Conservation (phyloP, 1,140 invertebrate species). For the Rhagoletis zephyria region DNA sequence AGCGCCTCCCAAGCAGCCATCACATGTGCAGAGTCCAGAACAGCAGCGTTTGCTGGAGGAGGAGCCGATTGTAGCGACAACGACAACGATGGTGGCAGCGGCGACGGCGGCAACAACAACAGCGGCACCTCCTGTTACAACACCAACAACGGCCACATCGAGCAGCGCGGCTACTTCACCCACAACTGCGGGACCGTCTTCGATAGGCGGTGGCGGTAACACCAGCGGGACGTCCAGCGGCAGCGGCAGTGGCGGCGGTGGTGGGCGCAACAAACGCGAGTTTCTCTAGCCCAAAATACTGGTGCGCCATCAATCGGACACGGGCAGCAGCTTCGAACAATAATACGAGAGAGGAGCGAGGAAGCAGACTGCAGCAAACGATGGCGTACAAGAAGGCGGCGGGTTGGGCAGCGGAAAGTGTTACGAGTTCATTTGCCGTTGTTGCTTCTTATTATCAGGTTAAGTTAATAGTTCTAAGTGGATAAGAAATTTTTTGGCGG, state of each 20-base stretch:
- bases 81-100: constrained; percentile 54
- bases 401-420: not conserved
- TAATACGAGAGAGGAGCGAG: constrained; percentile 39
- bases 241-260: constrained; percentile 56
- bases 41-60: constrained; percentile 70
- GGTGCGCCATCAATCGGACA: constrained; percentile 66
- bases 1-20: constrained; percentile 75
- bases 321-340: constrained; percentile 65
- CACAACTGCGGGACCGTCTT: constrained; percentile 58
- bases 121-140: constrained; percentile 12
- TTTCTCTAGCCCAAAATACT: constrained; percentile 72
- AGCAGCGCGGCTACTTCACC: constrained; percentile 55
- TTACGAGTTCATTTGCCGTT: not conserved
- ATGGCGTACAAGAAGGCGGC: constrained; percentile 12
- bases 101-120: constrained; percentile 4
- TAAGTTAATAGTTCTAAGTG: not conserved
- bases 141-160: constrained; percentile 57
- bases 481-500: not conserved
- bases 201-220: constrained; percentile 55
- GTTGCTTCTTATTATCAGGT: not conserved
- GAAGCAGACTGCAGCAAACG: not conserved
- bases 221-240: constrained; percentile 57
- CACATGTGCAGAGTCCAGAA: constrained; percentile 62
- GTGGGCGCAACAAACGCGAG: constrained; percentile 63
- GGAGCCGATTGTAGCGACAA: constrained; percentile 59